Percentiles rank a stretch among this genome's conserved stretches.
Conservation (phyloP, 2,888 invertebrate species). For the Ptilodon capucinus region DNA sequence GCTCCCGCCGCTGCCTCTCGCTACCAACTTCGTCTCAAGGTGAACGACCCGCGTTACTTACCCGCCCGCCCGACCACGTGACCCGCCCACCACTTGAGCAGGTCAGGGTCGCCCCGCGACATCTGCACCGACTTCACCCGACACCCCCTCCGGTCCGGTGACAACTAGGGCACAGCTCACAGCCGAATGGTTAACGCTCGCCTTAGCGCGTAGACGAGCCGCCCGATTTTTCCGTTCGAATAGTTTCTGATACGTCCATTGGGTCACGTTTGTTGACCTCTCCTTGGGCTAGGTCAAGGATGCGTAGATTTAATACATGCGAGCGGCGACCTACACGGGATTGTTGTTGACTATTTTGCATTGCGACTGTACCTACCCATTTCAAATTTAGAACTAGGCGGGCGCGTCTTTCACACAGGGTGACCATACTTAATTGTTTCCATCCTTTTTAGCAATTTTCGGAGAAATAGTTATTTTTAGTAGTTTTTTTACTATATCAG, state of each 20-base stretch:
- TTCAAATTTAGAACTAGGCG: no score
- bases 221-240: conserved; percentile 76
- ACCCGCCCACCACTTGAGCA: conserved; percentile 76
- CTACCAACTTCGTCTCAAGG: conserved; percentile 68
- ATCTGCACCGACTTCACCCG: conserved; percentile 52
- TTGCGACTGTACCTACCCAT: neutral
- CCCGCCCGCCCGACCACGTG: conserved; percentile 75
- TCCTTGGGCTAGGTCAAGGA: conserved; percentile 64
- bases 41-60: conserved; percentile 69
- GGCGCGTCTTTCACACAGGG: no score
- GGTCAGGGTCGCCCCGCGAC: conserved; percentile 75
- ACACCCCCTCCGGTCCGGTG: conserved; percentile 35
- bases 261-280: conserved; percentile 62
- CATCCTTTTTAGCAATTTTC: no score
- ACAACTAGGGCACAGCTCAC: conserved; percentile 31
- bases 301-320: conserved; percentile 33
- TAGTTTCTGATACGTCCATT: conserved; percentile 67
- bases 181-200: conserved; percentile 41
- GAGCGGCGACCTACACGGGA: conserved; percentile 8
- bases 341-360: neutral
- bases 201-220: conserved; percentile 51
- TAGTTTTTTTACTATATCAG: no score
- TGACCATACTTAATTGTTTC: no score
- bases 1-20: conserved; percentile 51
- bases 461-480: no score